Conservation (phyloP, 2,113 vertebrate species). For the Rhinolophus ferrumequinum region DNA sequence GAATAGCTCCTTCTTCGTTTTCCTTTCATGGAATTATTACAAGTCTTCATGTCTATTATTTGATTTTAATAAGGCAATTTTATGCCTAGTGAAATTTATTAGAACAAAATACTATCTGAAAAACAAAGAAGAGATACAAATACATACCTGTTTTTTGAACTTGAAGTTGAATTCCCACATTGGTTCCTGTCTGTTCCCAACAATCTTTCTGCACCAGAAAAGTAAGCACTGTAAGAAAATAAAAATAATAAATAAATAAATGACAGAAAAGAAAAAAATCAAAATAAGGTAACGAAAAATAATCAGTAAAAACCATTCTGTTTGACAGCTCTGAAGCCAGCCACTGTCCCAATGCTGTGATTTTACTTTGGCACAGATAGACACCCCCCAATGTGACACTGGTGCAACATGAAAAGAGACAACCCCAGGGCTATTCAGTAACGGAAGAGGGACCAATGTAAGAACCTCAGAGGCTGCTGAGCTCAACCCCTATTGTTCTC, state of each 20-base stretch:
- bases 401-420: constrained; percentile 19
- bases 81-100: not conserved
- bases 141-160: constrained; percentile 94
- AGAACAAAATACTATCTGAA: not conserved
- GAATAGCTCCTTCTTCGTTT: not conserved
- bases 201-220: constrained; percentile 95
- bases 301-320: constrained; percentile 43
- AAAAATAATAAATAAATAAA: constrained; percentile 18
- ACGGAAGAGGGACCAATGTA: constrained; percentile 56
- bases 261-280: not conserved
- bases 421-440: constrained; percentile 32
- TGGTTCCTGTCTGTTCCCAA: constrained; percentile 91
- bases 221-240: constrained; percentile 93
- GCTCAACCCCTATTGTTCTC: constrained; percentile 41
- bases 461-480: constrained; percentile 55
- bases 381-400: not conserved
- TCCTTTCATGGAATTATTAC: not conserved
- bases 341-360: not conserved
- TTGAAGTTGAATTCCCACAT: constrained; percentile 99
- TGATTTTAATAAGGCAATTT: not conserved
- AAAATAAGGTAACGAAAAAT: constrained; percentile 33
- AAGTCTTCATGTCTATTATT: not conserved
- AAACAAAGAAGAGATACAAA: not conserved
- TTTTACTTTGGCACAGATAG: constrained; percentile 23
- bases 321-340: constrained; percentile 53